Base-by-base conservation (phyloP, 2,113 vertebrate genomes). In the Entelurus aequoreus region DNA sequence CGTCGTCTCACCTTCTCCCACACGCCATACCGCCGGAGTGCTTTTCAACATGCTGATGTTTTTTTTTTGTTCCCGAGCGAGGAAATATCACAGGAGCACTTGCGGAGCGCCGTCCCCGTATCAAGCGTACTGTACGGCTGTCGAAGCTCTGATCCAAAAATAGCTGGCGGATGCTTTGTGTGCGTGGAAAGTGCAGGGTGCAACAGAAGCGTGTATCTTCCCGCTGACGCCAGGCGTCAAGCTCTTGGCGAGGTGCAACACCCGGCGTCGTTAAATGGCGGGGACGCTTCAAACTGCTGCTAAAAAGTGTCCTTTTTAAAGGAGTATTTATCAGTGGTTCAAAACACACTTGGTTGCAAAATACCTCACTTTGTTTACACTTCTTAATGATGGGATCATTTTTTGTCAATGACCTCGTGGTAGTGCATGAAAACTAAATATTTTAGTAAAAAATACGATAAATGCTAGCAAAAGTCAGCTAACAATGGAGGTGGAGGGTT, bases 1-100 rank as follows among this genome's bases (percentile, higher is more conserved):
- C 37, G 19, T 37, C 9, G 62, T n/a, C 55, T 55, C 59, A 48
- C 62, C 14, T 62, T 52, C 68, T 62, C 57, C 61, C 60, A 64
- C 61, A 63, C 57, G 56, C 52, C 65, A 35, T 56, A 47, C 6
- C 37, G 55, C 50, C 60, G 14, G 40, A 69, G 57, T 54, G n/a
- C 19, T 35, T 48, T 48, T 16, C 44, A 58, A 42, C 15, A 46
- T 58, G 55, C 8, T 52, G 64, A 60, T 59, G 44, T 62, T 61
- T 71, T 58, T 28, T 28, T 28, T 28, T 28, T 28, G 0, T 28
- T 28, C 28, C 2, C 1, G 1, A 28, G n/a, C 47, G n/a, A 7
- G 28, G 40, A 62, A 69, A 67, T 54, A 28, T 59, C 46, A 40
- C 44, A 66, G 15, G 0, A 37, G 47, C 46, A 58, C 51, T 21